Evolutionary conservation across 2,888 invertebrate species (phyloP).

Genomic region (Eulithis prunata): DNA sequence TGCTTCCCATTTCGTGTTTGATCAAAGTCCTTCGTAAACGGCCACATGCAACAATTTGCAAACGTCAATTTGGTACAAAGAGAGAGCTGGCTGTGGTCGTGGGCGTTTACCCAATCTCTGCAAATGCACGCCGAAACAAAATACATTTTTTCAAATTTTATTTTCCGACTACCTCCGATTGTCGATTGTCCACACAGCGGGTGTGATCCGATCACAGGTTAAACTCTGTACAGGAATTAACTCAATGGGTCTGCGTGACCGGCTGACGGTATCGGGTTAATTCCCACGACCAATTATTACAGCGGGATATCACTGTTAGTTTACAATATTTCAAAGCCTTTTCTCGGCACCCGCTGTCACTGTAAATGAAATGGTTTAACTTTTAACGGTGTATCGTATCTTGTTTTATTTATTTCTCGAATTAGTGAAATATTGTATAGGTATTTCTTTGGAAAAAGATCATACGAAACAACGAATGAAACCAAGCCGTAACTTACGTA

Average conservation of each 20-base stretch:
- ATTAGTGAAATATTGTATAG: constrained; percentile 4
- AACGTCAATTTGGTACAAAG: constrained; percentile 22
- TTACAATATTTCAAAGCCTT: constrained; percentile 52
- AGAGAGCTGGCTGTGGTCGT: constrained; percentile 10
- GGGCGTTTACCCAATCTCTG: constrained; percentile 21
- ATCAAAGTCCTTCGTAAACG: constrained; percentile 9
- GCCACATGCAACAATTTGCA: constrained; percentile 15
- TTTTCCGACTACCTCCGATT: constrained; percentile 49
- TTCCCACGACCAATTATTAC: constrained; percentile 63
- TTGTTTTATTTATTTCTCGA: constrained; percentile 24
- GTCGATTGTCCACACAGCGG: constrained; percentile 51
- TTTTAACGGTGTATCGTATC: constrained; percentile 3
- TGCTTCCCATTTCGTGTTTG: neutral
- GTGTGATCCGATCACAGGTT: constrained; percentile 53
- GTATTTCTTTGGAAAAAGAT: too few relatives aligned
- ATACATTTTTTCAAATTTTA: constrained; percentile 42
- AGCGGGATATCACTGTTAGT: constrained; percentile 59
- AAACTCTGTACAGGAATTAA: constrained; percentile 60
- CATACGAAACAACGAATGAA: too few relatives aligned
- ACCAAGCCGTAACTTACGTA: too few relatives aligned
- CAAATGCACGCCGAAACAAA: constrained; percentile 10
- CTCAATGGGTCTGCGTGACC: constrained; percentile 44
- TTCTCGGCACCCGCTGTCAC: constrained; percentile 34
- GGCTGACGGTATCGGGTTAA: constrained; percentile 49
- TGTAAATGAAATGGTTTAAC: constrained; percentile 44